Evolutionary conservation across 92 coral and sea anemone genomes (phyloP).

Genomic region (Pocillopora meandrina): DNA sequence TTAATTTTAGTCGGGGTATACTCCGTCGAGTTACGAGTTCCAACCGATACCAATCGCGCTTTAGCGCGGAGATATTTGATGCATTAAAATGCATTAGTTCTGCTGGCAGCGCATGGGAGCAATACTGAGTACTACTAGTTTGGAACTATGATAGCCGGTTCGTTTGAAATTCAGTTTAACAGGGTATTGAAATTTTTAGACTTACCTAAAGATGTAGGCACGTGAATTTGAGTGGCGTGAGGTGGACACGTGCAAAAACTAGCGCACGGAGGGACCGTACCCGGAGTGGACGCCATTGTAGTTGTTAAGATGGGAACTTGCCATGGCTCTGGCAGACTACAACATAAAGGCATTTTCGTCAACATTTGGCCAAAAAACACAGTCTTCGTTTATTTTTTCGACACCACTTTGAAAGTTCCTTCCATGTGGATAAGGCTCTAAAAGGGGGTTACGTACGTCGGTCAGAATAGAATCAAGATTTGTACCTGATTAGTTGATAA

Average conservation of each 20-base stretch:
- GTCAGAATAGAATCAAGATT: background rate
- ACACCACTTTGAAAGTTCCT: background rate
- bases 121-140: no score
- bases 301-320: slow-evolving; percentile 9
- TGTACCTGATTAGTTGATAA: no score
- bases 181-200: background rate
- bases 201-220: slow-evolving; percentile 26
- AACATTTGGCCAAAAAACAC: background rate
- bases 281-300: slow-evolving; percentile 5
- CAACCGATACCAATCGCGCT: no score
- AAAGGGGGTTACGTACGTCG: background rate
- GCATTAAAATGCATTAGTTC: no score
- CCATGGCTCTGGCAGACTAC: slow-evolving; percentile 30
- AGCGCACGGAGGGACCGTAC: slow-evolving; percentile 26
- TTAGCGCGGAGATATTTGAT: no score
- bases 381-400: background rate
- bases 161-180: no score
- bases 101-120: no score
- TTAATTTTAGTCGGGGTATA: no score
- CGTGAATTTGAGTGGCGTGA: background rate
- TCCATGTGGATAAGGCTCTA: background rate
- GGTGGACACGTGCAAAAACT: slow-evolving; percentile 24
- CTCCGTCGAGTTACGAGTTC: no score
- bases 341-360: background rate
- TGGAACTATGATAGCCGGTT: no score